Base-by-base conservation (phyloP, 2,888 invertebrate species). In the Eurois occulta region DNA sequence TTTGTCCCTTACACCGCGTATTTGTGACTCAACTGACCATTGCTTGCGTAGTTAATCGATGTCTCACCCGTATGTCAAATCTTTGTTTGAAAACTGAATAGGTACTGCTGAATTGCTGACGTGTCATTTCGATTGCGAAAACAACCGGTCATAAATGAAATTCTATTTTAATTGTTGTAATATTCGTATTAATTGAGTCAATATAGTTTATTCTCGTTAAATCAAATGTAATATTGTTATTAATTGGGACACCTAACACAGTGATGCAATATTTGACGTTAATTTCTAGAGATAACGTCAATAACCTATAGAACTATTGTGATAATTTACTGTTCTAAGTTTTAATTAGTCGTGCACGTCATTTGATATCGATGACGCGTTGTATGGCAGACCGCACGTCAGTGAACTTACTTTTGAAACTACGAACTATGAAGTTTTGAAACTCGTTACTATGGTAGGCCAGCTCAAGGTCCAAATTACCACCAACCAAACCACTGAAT, bases 221-320 rank as follows among this genome's bases (percentile, higher is more conserved):
- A 55, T 46, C 52, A 68, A 6, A 67, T 70, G 74, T 62, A 70
- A 84, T 84, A 24, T 21, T 60, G 64, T 13, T 7, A 52, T 60
- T 67, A 58, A 64, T 87, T 48, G 52, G 67, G 55, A 52, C 75
- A 75, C 70, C 67, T 70, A 85, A 68, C 24, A 2, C 48, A 75
- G 77, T 86, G 88, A 87, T 82, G 86, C 88, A 86, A 85, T 21
- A 75, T 70, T 77, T 67, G 67, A 75, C 64, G 55, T 70, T 35
- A 48, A 75, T 80, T 86, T 79, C 78, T 72, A 11, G 4, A 64
- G 84, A 84, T 84, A 84, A 84, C 72, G 74, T 62, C 52, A 75
- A 82, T 80, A 80, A 85, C 75, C 46, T 73, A 76, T 72, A 60
- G 43, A 71, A 35, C 46, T 68, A 80, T 67, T 60, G 41, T 52